A percentile compares a stretch with the other conserved stretches of the same genome.
Evolutionary conservation across 2,888 invertebrate genomes (phyloP).

Genomic region (Megamerina dolium): DNA sequence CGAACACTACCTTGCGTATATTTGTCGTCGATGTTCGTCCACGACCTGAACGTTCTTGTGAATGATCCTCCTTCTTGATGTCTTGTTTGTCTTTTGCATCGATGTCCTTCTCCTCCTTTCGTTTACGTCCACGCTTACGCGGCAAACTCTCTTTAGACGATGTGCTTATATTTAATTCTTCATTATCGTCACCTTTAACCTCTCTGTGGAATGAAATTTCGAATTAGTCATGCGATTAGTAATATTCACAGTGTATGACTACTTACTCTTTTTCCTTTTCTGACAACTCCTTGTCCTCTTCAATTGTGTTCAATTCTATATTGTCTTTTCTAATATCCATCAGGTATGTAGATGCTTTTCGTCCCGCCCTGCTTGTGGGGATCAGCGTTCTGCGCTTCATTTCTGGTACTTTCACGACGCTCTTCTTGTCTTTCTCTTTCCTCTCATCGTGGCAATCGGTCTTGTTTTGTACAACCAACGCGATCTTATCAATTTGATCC

Average conservation of each 20-base stretch:
- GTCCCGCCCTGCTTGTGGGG: constrained; percentile 2
- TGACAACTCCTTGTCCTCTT: constrained; percentile 6
- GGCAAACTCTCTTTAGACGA: constrained; percentile 15
- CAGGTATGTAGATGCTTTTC: constrained; percentile 4
- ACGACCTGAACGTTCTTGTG: too few species aligned
- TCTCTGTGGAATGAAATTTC: neutral
- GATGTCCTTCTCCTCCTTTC: constrained; percentile 24
- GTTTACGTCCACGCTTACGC: constrained; percentile 31
- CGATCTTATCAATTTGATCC: constrained; percentile 25
- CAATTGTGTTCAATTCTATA: too few species aligned
- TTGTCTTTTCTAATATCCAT: too few species aligned
- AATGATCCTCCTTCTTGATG: neutral
- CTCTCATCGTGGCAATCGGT: too few species aligned
- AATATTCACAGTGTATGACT: too few species aligned
- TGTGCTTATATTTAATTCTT: too few species aligned
- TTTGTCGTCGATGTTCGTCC: constrained; percentile 6
- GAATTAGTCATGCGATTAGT: too few species aligned
- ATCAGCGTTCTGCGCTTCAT: constrained; percentile 7
- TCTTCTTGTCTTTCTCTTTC: constrained; percentile 17
- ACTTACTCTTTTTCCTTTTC: constrained; percentile 8
- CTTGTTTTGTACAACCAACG: constrained; percentile 20
- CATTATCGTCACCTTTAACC: neutral
- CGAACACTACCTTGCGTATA: constrained; percentile 8
- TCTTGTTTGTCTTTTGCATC: constrained; percentile 18
- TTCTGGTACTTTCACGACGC: constrained; percentile 6